Conservation (phyloP, 2,888 invertebrate genomes). For the Orthosia gracilis region DNA sequence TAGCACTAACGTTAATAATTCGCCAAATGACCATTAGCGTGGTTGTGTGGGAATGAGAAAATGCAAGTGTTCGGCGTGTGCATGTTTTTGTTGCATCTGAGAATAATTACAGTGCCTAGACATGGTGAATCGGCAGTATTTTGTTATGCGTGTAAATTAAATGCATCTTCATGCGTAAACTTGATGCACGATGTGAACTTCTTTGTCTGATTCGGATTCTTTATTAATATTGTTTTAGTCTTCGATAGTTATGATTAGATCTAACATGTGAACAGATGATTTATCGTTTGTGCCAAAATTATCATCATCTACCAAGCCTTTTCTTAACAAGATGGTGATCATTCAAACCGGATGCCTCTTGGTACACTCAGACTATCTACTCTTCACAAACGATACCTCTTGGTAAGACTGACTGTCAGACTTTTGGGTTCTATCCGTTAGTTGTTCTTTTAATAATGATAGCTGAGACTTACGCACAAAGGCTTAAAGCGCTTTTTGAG, state of each 20-base stretch:
- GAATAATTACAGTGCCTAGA: slow-evolving; percentile 5
- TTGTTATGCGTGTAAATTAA: neutral
- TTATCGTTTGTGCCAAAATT: neutral
- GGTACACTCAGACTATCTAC: no score
- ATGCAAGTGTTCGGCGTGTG: slow-evolving; percentile 2
- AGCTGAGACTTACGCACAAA: neutral
- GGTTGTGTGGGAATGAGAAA: slow-evolving; percentile 43
- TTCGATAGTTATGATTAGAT: neutral
- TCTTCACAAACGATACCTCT: neutral
- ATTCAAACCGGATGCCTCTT: neutral
- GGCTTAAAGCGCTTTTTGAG: neutral
- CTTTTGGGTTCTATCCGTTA: neutral
- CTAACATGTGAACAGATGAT: neutral
- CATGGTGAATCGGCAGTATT: slow-evolving; percentile 32
- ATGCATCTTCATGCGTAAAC: slow-evolving; percentile 2
- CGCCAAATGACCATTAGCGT: slow-evolving; percentile 9
- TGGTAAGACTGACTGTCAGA: no score
- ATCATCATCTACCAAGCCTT: neutral
- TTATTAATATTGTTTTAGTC: neutral
- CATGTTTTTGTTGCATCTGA: slow-evolving; percentile 32
- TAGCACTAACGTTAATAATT: neutral
- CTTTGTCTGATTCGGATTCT: neutral
- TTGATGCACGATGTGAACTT: slow-evolving; percentile 7
- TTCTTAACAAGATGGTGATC: neutral
- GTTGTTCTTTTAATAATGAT: neutral